phyloP scores from a whole-genome alignment of 2,888 invertebrate genomes.

The Lithophane ornitopus region DNA sequence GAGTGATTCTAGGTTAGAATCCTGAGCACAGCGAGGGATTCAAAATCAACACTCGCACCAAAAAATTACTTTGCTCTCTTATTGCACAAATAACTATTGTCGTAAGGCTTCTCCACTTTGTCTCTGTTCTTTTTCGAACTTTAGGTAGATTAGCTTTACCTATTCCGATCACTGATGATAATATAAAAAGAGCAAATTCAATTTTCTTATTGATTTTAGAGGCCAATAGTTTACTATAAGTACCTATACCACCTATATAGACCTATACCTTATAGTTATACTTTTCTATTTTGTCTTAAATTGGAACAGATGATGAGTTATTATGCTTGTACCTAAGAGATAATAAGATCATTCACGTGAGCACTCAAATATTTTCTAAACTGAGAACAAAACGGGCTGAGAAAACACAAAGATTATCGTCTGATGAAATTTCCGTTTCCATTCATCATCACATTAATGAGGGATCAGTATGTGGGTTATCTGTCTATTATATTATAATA shows the following conservation, averaged over 20 bases:
- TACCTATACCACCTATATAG: background rate
- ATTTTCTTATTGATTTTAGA: background rate
- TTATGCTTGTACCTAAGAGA: background rate
- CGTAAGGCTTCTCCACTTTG: too few species aligned
- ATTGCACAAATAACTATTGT: too few species aligned
- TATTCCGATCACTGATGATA: too few species aligned
- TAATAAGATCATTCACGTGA: background rate
- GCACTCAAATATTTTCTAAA: background rate
- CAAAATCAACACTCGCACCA: too few species aligned
- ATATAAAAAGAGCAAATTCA: background rate
- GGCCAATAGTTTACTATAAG: background rate
- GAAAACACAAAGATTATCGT: constrained; percentile 1
- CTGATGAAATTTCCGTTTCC: constrained; percentile 48
- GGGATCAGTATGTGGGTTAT: constrained; percentile 54
- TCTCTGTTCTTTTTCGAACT: too few species aligned
- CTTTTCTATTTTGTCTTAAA: background rate
- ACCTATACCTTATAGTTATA: too few species aligned
- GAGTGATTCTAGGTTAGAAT: too few species aligned
- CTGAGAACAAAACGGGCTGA: background rate
- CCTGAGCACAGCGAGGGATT: too few species aligned
- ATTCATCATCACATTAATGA: constrained; percentile 48
- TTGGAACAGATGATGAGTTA: background rate
- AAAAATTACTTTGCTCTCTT: too few species aligned
- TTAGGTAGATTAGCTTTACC: too few species aligned
- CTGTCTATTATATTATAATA: constrained; percentile 15